Conservation (phyloP, 2,888 invertebrate species). For the Mesopsocus fuscifrons region DNA sequence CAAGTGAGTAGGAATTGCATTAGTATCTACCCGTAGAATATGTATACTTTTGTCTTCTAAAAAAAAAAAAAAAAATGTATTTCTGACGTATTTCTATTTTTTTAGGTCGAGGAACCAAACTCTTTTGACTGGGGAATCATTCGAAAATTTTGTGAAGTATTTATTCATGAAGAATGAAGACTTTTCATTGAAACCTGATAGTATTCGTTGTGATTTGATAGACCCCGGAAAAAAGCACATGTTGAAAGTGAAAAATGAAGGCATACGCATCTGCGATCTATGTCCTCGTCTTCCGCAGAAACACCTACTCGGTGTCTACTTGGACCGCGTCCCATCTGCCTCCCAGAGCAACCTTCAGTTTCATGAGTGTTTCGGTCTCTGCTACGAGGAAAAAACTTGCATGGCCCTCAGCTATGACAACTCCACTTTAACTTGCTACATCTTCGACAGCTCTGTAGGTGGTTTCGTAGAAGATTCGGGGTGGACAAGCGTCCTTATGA, state of each 20-base stretch:
- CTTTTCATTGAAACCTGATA: neutral
- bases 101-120: too few species aligned
- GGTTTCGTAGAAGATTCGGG: conserved; percentile 7
- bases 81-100: too few species aligned
- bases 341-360: conserved; percentile 1
- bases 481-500: conserved; percentile 15
- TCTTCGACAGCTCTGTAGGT: conserved; percentile 12
- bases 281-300: neutral
- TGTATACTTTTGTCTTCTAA: neutral
- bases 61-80: too few species aligned
- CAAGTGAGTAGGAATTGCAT: neutral
- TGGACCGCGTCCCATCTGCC: neutral
- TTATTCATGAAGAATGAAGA: neutral
- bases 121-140: neutral
- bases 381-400: conserved; percentile 10
- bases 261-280: neutral
- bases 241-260: neutral
- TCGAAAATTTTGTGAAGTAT: neutral
- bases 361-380: conserved; percentile 12
- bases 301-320: neutral
- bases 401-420: conserved; percentile 14
- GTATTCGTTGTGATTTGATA: neutral
- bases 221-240: neutral
- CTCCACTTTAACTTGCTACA: conserved; percentile 9
- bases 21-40: neutral